Base-by-base conservation (phyloP, 2,113 vertebrate genomes). In the Peromyscus californicus region DNA sequence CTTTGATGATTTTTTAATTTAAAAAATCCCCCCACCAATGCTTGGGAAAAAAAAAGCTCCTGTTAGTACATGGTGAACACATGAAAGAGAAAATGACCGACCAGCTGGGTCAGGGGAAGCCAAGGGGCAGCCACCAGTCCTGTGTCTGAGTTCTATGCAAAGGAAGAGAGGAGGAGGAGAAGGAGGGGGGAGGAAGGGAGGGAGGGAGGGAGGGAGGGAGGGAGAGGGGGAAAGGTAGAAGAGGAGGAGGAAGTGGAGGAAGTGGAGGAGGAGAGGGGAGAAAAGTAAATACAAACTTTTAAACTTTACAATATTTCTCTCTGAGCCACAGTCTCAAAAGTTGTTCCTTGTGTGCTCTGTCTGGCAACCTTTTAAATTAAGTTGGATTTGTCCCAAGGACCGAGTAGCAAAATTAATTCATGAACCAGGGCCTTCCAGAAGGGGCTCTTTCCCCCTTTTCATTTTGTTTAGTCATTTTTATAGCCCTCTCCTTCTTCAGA, bases 391-490 rank as follows among this genome's bases (percentile, higher is more conserved):
- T 97, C 97, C 94, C 97, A 96, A 94, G 86, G 91, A 97, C 96
- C 69, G 89, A 97, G 96, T 90, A 95, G 94, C 97, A 96, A 97
- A 97, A 98, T 98, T 96, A 97, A 98, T 97, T 97, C 97, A 92
- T 74, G 94, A 97, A 94, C 96, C 9, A 29, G 45, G 94, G 83
- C 89, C 95, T 93, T 96, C 97, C 45, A 91, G 97, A 96, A 98
- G 78, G 96, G 59, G 94, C 90, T 82, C 90, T 80, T 36, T 95
- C 91, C 36, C 45, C 42, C 63, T 89, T 94, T 97, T 96, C 95
- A 93, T 97, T 97, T 97, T 95, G 97, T 96, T 98, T 97, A 97
- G 97, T 98, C 96, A 97, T 90, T 98, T 98, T 98, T 97, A 98
- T 97, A 97, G 97, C 87, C 93, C 90, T 97, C 93, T 97, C 96